A percentile compares a stretch with the other conserved stretches of the same genome.
Conservation (phyloP, 2,113 vertebrate species). For the Cheirogaleus medius region DNA sequence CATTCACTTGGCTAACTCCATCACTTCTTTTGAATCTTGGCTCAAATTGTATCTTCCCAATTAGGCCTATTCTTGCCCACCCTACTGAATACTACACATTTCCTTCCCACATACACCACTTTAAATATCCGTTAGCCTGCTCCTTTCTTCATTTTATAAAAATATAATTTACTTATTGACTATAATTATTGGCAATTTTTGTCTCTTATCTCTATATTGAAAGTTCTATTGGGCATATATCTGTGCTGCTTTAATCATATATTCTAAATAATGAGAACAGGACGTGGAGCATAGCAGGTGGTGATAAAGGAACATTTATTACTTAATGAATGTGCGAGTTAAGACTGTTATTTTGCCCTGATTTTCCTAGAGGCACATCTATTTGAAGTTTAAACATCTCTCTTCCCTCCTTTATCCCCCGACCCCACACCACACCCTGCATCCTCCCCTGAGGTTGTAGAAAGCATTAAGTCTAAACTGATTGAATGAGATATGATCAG, state of each 20-base stretch:
- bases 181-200: background rate
- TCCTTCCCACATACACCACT: background rate
- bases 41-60: background rate
- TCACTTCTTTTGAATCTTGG: background rate
- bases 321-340: background rate
- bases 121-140: background rate
- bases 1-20: background rate
- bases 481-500: background rate
- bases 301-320: background rate
- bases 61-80: rapidly evolving
- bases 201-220: background rate
- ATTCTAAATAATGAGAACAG: background rate
- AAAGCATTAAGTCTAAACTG: background rate
- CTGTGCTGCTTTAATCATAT: background rate
- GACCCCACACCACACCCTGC: too few species aligned
- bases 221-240: background rate
- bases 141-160: background rate
- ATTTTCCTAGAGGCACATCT: background rate
- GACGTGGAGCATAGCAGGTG: background rate
- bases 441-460: background rate
- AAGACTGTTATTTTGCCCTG: background rate
- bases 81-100: background rate
- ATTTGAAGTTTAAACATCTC: background rate
- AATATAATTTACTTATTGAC: background rate
- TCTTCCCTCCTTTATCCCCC: background rate